A percentile compares a stretch with the other conserved stretches of the same genome.
phyloP scores from a whole-genome alignment of 2,888 invertebrate species.

The Sepioteuthis lessoniana region DNA sequence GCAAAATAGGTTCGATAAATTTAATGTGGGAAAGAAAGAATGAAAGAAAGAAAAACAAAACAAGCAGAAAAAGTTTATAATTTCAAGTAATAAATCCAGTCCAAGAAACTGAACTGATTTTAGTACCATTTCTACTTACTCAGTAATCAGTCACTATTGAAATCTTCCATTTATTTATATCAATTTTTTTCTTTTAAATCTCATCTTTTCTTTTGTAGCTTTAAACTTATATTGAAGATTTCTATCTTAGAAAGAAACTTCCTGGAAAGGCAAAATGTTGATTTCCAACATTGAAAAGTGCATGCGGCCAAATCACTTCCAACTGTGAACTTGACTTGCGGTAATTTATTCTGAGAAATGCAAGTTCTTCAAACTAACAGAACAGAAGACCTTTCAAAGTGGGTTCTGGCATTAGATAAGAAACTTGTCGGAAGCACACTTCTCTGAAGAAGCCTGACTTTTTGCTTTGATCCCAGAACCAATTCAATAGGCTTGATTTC shows the following conservation, averaged over 20 bases:
- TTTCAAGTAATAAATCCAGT: no score
- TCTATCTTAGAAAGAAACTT: neutral
- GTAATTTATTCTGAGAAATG: conserved; percentile 1
- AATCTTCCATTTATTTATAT: conserved; percentile 8
- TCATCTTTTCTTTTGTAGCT: neutral
- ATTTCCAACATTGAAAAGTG: neutral
- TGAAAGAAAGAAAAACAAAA: no score
- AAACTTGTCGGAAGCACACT: neutral
- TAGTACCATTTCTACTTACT: neutral
- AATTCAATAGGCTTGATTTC: neutral
- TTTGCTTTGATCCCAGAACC: neutral
- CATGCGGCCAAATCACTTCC: neutral
- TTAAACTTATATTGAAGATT: neutral
- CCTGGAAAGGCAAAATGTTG: conserved; percentile 20
- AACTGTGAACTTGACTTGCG: neutral
- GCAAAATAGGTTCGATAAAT: no score
- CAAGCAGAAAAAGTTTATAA: no score
- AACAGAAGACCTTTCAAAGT: neutral
- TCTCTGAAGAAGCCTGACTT: conserved; percentile 33
- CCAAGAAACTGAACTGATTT: neutral
- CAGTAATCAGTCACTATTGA: neutral
- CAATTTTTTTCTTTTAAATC: neutral
- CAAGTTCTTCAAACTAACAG: neutral
- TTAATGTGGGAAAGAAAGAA: no score
- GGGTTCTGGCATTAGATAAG: neutral